phyloP scores from a whole-genome alignment of 2,797 vertebrate species.

The Mycteria americana region DNA sequence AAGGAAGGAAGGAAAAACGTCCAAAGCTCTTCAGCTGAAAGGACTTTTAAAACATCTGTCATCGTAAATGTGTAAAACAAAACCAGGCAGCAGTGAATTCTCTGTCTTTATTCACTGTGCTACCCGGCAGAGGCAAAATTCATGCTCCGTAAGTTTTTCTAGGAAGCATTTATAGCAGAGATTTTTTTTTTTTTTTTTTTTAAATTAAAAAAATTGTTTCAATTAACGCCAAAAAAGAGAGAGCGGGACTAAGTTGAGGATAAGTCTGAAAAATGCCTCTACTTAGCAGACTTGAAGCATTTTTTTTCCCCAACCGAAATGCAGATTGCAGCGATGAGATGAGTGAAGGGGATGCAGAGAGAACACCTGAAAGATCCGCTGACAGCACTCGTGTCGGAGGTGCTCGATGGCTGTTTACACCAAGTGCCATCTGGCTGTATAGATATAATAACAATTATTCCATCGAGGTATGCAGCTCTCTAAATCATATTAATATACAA shows the following conservation, averaged over 20 bases:
- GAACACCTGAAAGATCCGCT: slow-evolving; percentile 70
- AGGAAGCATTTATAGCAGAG: neutral
- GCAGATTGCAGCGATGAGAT: slow-evolving; percentile 36
- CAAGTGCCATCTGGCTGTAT: slow-evolving; percentile 78
- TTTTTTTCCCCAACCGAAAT: neutral
- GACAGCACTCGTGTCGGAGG: slow-evolving; percentile 58
- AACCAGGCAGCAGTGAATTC: neutral
- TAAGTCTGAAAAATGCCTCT: neutral
- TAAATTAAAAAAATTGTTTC: neutral
- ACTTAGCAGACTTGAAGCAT: neutral
- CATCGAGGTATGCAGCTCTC: slow-evolving; percentile 68
- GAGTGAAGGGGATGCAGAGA: slow-evolving; percentile 21
- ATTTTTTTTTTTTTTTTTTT: neutral
- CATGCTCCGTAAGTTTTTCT: neutral
- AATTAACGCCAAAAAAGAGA: neutral
- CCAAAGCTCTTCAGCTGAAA: neutral
- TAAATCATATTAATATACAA: slow-evolving; percentile 80
- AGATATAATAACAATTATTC: slow-evolving; percentile 82
- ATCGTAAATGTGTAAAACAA: neutral
- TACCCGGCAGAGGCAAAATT: neutral
- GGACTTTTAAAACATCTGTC: slow-evolving; percentile 3
- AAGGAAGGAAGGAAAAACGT: neutral
- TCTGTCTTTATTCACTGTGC: neutral
- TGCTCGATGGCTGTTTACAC: slow-evolving; percentile 76
- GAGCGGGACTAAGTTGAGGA: neutral